A percentile compares a stretch with the other conserved stretches of the same genome.
Conservation (phyloP, 2,113 vertebrate genomes). For the Fulica atra region DNA sequence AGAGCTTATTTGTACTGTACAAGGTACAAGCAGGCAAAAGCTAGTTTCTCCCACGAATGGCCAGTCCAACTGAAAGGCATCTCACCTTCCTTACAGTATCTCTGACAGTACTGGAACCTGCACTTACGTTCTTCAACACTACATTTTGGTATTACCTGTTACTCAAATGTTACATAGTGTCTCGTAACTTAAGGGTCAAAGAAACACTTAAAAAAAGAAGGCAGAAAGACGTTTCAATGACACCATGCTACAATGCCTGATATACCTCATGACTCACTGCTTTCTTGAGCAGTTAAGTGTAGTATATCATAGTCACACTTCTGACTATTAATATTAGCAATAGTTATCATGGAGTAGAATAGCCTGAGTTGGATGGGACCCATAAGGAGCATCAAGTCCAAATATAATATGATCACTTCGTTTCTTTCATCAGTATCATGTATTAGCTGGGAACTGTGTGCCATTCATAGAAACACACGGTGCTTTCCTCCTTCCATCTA, state of each 20-base stretch:
- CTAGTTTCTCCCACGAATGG: not conserved
- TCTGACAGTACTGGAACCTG: not conserved
- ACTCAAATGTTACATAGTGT: not conserved
- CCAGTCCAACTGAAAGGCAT: not conserved
- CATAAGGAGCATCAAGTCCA: too few relatives aligned
- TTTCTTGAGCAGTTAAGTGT: not conserved
- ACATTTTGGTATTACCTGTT: not conserved
- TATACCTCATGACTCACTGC: not conserved
- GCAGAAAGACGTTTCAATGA: not conserved
- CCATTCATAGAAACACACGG: not conserved
- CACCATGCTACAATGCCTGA: accelerated
- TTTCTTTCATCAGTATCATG: not conserved
- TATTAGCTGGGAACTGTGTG: not conserved
- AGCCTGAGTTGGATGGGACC: too few relatives aligned
- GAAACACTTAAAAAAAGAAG: not conserved
- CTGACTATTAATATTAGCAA: not conserved
- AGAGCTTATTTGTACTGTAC: slow-evolving; percentile 24
- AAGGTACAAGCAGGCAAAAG: slow-evolving; percentile 12
- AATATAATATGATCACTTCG: not conserved
- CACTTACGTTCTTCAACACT: not conserved
- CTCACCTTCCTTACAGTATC: not conserved
- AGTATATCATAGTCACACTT: not conserved
- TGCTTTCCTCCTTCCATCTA: not conserved
- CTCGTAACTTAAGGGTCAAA: not conserved
- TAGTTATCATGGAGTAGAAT: too few relatives aligned